Evolutionary conservation across 2,888 invertebrate species (phyloP), one percentile per base, ranked within the genome.

Genomic region (Leucoma salicis): DNA sequence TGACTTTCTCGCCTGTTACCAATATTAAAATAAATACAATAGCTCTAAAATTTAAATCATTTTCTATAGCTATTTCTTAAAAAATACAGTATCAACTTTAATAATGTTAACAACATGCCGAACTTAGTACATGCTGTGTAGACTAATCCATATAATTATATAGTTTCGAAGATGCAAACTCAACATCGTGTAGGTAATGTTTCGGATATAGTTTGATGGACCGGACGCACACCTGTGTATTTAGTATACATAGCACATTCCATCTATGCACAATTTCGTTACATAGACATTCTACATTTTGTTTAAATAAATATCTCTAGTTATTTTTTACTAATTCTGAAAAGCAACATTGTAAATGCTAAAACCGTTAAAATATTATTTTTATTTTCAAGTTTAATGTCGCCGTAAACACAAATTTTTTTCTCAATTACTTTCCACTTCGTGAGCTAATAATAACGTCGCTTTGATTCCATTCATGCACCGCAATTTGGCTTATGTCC

Each of bases 221-320:
- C 85, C 86, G 87, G 88, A 86, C 83, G 88, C 77, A 71, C 88
- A 88, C 88, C 86, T 88, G 87, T 78, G 79, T 53, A 64, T 66
- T 69, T 52, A 53, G 62, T 64, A 56, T 53, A 66, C 66, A 60
- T 54, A 63, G 68, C 77, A 70, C 76, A 82, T 82, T 77, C 75
- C 73, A 61, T 58, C 60, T 67, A 60, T 46, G 49, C 42, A 48
- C 52, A 52, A 63, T 66, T 53, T 61, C 59, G 65, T 67, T 59
- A 56, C 51, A 41, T 49, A 48, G 42, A 52, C 55, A 63, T 65
- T 51, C 48, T 53, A 31, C 24, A 42, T 40, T 51, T 41, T 50
- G 45, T 53, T 53, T 42, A 41, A 46, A 37, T 36, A 36, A 48
- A 14, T 24, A 36, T 34, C 12, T 24, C 13, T 15, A 25, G n/a